Percentiles rank a stretch among this genome's conserved stretches.
Conservation (phyloP, 2,888 invertebrate species). For the Bellardia pandia region DNA sequence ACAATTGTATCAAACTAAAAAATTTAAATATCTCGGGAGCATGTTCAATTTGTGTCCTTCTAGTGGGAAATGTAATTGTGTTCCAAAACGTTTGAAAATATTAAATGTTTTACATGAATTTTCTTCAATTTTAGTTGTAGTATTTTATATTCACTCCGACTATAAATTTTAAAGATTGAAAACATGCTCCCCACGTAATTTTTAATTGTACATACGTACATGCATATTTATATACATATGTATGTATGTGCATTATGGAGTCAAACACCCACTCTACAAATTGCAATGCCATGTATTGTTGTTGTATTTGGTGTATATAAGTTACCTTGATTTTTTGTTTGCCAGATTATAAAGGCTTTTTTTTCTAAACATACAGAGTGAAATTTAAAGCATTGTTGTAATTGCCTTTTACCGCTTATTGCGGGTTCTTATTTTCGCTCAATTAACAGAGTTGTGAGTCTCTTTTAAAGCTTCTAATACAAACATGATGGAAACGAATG, state of each 20-base stretch:
- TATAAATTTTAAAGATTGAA: no score
- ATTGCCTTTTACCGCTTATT: conserved; percentile 60
- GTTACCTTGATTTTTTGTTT: conserved; percentile 66
- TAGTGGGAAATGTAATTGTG: no score
- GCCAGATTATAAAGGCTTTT: conserved; percentile 46
- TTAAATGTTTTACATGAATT: no score
- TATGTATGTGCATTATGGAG: neutral
- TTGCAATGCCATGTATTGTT: conserved; percentile 38
- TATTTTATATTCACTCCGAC: no score
- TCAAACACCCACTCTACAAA: conserved; percentile 51
- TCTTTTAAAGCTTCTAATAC: neutral
- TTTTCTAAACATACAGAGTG: conserved; percentile 25
- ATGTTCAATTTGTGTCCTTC: no score
- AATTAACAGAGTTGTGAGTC: conserved; percentile 40
- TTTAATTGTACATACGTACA: no score
- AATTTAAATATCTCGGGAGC: no score
- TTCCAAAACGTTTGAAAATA: no score
- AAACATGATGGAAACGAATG: conserved; percentile 4
- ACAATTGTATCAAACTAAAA: no score
- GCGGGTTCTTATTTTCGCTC: conserved; percentile 43
- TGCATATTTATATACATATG: no score
- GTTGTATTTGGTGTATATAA: conserved; percentile 28
- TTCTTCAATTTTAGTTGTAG: no score
- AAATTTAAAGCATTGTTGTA: conserved; percentile 49
- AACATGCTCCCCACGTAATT: no score